Evolutionary conservation across 2,797 vertebrate genomes (phyloP), one percentile per base, ranked within the genome.

Genomic region (Glossophaga mutica): DNA sequence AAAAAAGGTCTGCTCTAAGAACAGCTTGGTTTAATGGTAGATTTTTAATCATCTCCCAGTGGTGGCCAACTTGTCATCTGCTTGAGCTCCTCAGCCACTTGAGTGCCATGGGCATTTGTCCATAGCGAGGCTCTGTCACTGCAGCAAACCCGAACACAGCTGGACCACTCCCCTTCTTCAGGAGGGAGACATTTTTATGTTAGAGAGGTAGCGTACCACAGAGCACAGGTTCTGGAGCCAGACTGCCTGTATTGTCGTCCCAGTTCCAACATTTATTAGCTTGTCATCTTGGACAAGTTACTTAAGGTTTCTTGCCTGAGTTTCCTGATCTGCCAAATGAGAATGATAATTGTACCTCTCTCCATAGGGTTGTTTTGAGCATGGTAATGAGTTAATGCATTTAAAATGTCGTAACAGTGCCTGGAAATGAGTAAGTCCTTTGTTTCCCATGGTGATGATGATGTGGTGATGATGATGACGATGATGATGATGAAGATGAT

Each of bases 21-120:
- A 85, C 32, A 96, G 89, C 59, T 96, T 97, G 96, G 97, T 98
- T 98, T 98, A 98, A 97, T 98, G 97, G 95, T 93, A 93, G 96
- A 96, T 92, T 96, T 98, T 98, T 97, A 98, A 98, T 98, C 97
- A 94, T 98, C 94, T 95, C 93, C 62, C 59, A 96, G 96, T 94
- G 97, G 93, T 67, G n/a, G 14, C 65, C 84, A 94, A 50, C 96
- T 94, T 90, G 48, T 98, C 92, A 71, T 91, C 5, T 4, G 2
- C 4, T 96, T 97, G 95, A 91, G 39, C 29, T 29, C 44, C 10
- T 32, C 83, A 86, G 77, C 78, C 37, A 6, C 71, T 4, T 52
- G 50, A 96, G 74, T 87, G 76, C 83, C 37, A 9, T 71, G 86
- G 83, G 26, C 70, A 48, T 93, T 93, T 71, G 68, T 96, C 52